Percentiles rank a stretch among this genome's conserved stretches.
Evolutionary conservation across 2,797 vertebrate genomes (phyloP).

Genomic region (Tinamus major): DNA sequence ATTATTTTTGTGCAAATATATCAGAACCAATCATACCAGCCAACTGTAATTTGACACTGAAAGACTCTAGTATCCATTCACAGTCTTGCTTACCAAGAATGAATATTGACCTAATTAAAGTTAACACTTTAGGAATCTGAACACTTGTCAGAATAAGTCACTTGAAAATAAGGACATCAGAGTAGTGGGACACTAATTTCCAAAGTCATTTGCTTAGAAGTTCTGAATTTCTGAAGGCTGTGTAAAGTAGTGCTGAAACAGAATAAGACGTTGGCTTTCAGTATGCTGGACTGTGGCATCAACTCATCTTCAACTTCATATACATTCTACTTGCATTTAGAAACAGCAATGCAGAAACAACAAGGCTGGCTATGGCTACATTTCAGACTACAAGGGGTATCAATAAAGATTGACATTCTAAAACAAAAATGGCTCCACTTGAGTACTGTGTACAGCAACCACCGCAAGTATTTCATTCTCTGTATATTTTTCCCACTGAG

Average conservation of each 20-base stretch:
- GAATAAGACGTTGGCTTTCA: neutral
- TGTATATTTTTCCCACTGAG: neutral
- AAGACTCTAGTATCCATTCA: neutral
- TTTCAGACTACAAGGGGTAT: neutral
- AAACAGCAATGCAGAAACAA: neutral
- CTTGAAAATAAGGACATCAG: neutral
- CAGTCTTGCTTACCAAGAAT: neutral
- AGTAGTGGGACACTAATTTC: neutral
- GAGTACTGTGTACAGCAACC: neutral
- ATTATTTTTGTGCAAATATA: neutral
- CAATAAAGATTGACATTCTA: neutral
- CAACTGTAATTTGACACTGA: neutral
- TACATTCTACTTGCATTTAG: neutral
- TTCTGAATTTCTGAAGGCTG: neutral
- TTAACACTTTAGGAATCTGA: neutral
- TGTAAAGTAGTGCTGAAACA: neutral
- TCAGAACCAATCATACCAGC: neutral
- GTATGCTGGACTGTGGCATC: neutral
- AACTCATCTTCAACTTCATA: neutral
- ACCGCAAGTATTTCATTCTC: neutral
- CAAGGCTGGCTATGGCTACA: neutral
- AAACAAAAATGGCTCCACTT: neutral
- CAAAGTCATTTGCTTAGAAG: neutral
- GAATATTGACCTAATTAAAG: neutral
- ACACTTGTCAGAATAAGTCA: neutral